Evolutionary conservation across 2,797 vertebrate species (phyloP).

Genomic region (Helicolenus hilgendorfi): DNA sequence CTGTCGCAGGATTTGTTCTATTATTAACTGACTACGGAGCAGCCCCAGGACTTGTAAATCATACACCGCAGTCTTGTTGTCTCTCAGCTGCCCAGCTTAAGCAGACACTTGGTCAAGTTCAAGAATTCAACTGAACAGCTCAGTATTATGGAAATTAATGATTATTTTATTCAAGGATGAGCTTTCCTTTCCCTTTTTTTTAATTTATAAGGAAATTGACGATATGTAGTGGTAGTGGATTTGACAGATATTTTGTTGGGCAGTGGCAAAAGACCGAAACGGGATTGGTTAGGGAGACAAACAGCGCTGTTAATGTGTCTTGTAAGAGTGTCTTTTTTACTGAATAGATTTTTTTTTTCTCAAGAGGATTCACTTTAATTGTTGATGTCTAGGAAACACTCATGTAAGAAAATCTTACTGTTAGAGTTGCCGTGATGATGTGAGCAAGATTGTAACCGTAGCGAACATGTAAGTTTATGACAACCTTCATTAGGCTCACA

Average conservation of each 20-base stretch:
- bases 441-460: not conserved
- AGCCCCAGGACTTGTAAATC: conserved; percentile 45
- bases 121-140: not conserved
- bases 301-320: not conserved
- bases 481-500: not conserved
- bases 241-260: not conserved
- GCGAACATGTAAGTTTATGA: not conserved
- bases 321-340: not conserved
- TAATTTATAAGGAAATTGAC: not conserved
- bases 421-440: not conserved
- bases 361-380: not conserved
- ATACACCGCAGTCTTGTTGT: conserved; percentile 3
- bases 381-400: not conserved
- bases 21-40: conserved; percentile 51
- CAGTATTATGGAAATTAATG: not conserved
- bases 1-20: conserved; percentile 46
- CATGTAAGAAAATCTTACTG: not conserved
- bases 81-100: conserved; percentile 4
- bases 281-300: not conserved
- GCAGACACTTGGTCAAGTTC: not conserved
- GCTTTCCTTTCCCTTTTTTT: not conserved
- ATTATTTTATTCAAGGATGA: not conserved
- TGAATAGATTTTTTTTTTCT: not conserved
- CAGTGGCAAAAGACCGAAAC: not conserved
- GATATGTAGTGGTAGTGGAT: not conserved